Percentiles rank a stretch among this genome's conserved stretches.
These are phyloP conservation scores for Mormyrus iriodes DNA, from an alignment of 2,113 vertebrate genomes.

Conservation along the genomic window DNA sequence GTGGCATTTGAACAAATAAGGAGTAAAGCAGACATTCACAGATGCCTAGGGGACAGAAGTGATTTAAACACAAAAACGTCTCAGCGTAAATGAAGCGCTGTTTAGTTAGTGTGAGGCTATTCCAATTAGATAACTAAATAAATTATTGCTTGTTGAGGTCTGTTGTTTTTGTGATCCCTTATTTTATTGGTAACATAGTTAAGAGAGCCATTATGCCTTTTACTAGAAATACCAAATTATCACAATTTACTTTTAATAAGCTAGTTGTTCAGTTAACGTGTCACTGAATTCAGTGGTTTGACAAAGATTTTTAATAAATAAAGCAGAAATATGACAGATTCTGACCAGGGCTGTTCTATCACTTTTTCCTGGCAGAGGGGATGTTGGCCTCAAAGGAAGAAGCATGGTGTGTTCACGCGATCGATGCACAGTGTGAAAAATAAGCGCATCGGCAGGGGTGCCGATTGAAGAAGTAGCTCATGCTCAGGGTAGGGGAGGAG, in stretches of 20 bases:
- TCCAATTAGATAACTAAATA: neutral
- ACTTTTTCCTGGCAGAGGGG: neutral
- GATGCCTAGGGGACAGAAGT: neutral
- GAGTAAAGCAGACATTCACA: neutral
- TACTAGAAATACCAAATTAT: neutral
- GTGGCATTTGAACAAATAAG: conserved; percentile 2
- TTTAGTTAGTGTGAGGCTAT: neutral
- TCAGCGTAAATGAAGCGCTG: neutral
- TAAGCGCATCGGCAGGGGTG: conserved; percentile 6
- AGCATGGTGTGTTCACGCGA: neutral
- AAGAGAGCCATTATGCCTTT: neutral
- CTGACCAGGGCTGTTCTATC: neutral
- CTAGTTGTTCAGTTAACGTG: neutral
- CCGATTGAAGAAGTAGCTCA: neutral
- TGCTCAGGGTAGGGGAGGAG: neutral
- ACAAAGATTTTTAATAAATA: neutral
- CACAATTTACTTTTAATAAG: neutral
- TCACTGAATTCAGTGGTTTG: neutral
- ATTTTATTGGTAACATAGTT: neutral
- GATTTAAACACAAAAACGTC: neutral
- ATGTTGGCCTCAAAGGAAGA: neutral
- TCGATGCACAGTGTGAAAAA: neutral
- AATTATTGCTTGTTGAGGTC: neutral
- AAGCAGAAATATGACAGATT: neutral
- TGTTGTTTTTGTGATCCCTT: neutral